phyloP scores from a whole-genome alignment of 2,113 vertebrate species.

The Platichthys stellatus region DNA sequence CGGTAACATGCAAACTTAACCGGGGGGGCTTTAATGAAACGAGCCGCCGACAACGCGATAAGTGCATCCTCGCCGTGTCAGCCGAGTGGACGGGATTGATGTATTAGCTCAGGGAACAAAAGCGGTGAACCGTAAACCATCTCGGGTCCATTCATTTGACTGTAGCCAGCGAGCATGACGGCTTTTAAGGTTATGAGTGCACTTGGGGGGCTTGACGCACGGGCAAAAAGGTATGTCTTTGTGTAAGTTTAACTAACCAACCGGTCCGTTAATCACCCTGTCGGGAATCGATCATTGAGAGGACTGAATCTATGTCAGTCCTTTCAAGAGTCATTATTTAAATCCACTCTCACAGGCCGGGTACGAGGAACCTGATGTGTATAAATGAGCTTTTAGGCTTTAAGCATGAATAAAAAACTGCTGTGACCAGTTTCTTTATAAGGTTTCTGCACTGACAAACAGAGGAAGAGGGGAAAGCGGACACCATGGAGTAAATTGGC shows the following conservation, averaged over 20 bases:
- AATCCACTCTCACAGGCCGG: neutral
- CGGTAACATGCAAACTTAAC: conserved; percentile 70
- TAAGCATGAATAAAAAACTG: too few species aligned
- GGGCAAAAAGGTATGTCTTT: conserved; percentile 35
- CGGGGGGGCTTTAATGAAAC: conserved; percentile 60
- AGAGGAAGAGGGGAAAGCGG: too few species aligned
- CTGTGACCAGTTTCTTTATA: too few species aligned
- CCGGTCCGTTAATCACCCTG: conserved; percentile 52
- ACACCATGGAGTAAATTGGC: too few species aligned
- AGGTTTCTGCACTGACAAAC: too few species aligned
- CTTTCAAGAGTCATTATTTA: conserved; percentile 34
- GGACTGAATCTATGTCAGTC: conserved; percentile 33
- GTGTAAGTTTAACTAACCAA: neutral
- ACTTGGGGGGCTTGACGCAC: conserved; percentile 25
- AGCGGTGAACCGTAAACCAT: conserved; percentile 65
- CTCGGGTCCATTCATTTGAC: conserved; percentile 62
- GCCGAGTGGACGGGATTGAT: conserved; percentile 33
- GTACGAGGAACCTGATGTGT: neutral
- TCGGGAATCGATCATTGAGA: conserved; percentile 52
- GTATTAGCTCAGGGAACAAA: conserved; percentile 42
- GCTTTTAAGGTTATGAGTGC: conserved; percentile 68
- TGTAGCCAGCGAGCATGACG: conserved; percentile 59
- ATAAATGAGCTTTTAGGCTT: too few species aligned
- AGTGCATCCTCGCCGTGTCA: conserved; percentile 62
- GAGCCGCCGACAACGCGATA: conserved; percentile 73